Conservation (phyloP, 2,888 invertebrate genomes). For the Nemapogon koenigi region DNA sequence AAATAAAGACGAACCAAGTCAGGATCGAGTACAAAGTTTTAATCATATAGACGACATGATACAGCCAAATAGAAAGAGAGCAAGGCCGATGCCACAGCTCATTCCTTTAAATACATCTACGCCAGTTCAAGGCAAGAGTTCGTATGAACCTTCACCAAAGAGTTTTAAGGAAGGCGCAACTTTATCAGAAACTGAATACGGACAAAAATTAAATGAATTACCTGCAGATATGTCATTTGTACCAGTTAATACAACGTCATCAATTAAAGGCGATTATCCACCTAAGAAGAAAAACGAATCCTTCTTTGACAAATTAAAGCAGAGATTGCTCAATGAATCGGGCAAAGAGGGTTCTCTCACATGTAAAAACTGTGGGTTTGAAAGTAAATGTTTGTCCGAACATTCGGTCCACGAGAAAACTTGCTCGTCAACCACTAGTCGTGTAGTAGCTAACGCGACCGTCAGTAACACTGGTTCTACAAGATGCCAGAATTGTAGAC, state of each 20-base stretch:
- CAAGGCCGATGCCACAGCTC: constrained; percentile 75
- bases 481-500: constrained; percentile 85
- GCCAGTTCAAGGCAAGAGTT: constrained; percentile 40
- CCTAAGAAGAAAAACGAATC: constrained; percentile 72
- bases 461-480: constrained; percentile 70
- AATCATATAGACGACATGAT: neutral
- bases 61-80: constrained; percentile 40
- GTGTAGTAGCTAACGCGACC: constrained; percentile 36
- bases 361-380: constrained; percentile 75
- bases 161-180: constrained; percentile 38
- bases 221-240: constrained; percentile 35
- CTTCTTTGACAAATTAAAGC: constrained; percentile 83
- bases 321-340: constrained; percentile 71
- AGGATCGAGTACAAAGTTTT: neutral
- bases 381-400: constrained; percentile 83
- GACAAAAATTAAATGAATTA: no score
- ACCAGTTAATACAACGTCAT: constrained; percentile 26
- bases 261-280: constrained; percentile 30
- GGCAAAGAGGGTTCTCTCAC: constrained; percentile 70
- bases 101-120: constrained; percentile 70
- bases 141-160: constrained; percentile 48
- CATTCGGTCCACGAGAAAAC: constrained; percentile 79
- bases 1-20: constrained; percentile 26
- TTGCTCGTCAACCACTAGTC: constrained; percentile 61
- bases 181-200: no score